Percentiles rank a stretch among this genome's conserved stretches.
Evolutionary conservation across 2,888 invertebrate genomes (phyloP).

Genomic region (Drosophila paranaensis): DNA sequence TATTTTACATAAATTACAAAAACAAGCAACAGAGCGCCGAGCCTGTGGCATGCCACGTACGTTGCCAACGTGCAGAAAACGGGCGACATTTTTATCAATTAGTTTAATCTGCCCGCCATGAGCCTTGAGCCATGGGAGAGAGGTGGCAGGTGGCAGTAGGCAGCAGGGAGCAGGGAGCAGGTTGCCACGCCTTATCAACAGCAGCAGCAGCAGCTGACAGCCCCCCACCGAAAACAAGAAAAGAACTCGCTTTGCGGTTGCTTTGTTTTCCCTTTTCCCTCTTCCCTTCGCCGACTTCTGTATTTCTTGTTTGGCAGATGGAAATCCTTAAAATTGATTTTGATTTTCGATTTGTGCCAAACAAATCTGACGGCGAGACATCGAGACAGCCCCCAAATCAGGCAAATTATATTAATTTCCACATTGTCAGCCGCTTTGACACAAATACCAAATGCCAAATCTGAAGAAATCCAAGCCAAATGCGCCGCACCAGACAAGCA

Average conservation of each 20-base stretch:
- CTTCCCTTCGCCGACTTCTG: slow-evolving; percentile 9
- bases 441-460: slow-evolving; percentile 58
- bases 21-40: slow-evolving; percentile 48
- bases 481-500: slow-evolving; percentile 32
- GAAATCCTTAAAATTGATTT: slow-evolving; percentile 74
- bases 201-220: slow-evolving; percentile 65
- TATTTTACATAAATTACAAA: slow-evolving; percentile 78
- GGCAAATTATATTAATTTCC: slow-evolving; percentile 79
- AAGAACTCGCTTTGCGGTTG: slow-evolving; percentile 31
- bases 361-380: slow-evolving; percentile 66
- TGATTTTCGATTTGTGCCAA: slow-evolving; percentile 68
- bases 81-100: slow-evolving; percentile 80
- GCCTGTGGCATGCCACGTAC: slow-evolving; percentile 60
- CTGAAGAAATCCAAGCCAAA: slow-evolving; percentile 50
- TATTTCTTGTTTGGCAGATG: slow-evolving; percentile 17
- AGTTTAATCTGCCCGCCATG: slow-evolving; percentile 69
- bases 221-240: not conserved
- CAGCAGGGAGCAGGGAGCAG: not conserved
- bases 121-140: not conserved
- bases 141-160: not conserved
- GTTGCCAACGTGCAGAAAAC: slow-evolving; percentile 63
- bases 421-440: slow-evolving; percentile 75
- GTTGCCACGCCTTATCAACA: slow-evolving; percentile 41
- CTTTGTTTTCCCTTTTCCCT: slow-evolving; percentile 23
- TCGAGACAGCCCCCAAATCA: slow-evolving; percentile 62